Base-by-base conservation (phyloP, 2,797 vertebrate genomes). In the Fistularia tabacaria region DNA sequence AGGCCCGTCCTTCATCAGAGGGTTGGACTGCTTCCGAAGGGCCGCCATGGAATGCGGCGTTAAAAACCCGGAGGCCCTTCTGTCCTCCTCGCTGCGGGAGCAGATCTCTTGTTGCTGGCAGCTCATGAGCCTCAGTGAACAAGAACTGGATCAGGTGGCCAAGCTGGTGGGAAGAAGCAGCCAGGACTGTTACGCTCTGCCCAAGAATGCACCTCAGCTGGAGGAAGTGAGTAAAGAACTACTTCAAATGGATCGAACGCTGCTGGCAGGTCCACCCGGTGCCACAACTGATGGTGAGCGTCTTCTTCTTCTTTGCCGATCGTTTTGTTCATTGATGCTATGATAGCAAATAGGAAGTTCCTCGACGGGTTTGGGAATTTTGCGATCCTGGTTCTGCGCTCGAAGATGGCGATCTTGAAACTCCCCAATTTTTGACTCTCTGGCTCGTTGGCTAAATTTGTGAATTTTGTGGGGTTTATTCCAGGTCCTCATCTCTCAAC, bases 91-190 rank as follows among this genome's bases (percentile, higher is more conserved):
- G 9, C 50, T 88, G 59, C 79, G 88, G 70, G 86, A 85, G 54
- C 85, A 85, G 57, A 81, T 89, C 45, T 82, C 86, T 58, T 70
- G 76, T 44, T 86, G 76, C 74, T 89, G 88, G 86, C 88, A 90
- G 67, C 76, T 90, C 12, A 76, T 90, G 81, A 87, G 81, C 66
- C 80, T 90, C 9, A 62, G 41, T 57, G 80, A 86, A 46, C 9
- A 8, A 0, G 83, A 89, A 57, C 51, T 87, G 52, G 74, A 83
- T 59, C 59, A 74, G 64, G 80, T 88, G 44, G 76, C 85, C 43
- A 74, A 66, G 40, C 40, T 90, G 38, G 14, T 87, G n/a, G 74
- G 61, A 60, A 59, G 14, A 37, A 73, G 54, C 58, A 79, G 55
- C 13, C 51, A 84, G 63, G 86, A 87, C 36, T 82, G 70, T 73